phyloP scores from a whole-genome alignment of 2,113 vertebrate species.

The Crotalus helleri region DNA sequence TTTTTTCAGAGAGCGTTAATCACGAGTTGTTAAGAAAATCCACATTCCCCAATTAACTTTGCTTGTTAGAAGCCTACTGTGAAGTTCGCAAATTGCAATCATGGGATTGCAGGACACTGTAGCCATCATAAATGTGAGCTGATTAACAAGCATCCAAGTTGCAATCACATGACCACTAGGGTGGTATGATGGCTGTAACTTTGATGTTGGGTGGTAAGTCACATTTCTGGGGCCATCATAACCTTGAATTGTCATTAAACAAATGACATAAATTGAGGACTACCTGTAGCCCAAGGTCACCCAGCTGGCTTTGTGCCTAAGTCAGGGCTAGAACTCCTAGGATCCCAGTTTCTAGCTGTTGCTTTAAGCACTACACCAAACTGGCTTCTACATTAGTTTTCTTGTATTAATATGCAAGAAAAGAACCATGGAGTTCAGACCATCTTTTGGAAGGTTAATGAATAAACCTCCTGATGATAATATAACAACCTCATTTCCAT shows the following conservation, averaged over 20 bases:
- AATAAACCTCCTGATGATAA: not conserved
- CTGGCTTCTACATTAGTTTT: not conserved
- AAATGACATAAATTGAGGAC: not conserved
- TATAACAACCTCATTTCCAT: not conserved
- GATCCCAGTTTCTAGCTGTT: not conserved
- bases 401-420: not conserved
- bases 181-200: not conserved
- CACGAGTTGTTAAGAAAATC: not conserved
- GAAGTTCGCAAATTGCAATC: not conserved
- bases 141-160: not conserved
- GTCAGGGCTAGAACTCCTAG: not conserved
- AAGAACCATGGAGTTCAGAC: constrained; percentile 34
- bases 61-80: not conserved
- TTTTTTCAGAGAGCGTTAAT: not conserved
- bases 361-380: not conserved
- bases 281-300: not conserved
- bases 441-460: constrained; percentile 10
- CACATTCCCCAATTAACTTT: not conserved
- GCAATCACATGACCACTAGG: not conserved
- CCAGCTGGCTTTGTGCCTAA: not conserved
- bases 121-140: not conserved
- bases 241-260: not conserved
- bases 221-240: not conserved
- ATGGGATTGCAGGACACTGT: not conserved
- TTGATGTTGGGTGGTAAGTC: not conserved